Evolutionary conservation across 2,797 vertebrate species (phyloP).

Genomic region (Alauda arvensis): DNA sequence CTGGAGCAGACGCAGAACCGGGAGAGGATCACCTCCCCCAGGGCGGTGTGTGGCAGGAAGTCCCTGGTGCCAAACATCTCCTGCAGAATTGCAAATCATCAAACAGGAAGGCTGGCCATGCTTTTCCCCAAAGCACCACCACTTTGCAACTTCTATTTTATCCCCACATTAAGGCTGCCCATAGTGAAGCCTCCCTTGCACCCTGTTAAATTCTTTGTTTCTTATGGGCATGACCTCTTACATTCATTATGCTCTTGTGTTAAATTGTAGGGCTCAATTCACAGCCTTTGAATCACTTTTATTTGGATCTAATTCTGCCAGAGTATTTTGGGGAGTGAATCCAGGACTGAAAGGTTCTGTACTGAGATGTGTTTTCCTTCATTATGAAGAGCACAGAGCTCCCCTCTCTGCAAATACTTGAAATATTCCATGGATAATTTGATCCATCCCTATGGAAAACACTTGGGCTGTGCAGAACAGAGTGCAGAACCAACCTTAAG

Average conservation of each 20-base stretch:
- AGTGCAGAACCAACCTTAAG: background rate
- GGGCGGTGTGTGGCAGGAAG: background rate
- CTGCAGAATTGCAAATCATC: background rate
- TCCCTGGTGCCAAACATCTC: background rate
- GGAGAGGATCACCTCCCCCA: background rate
- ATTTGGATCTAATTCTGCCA: background rate
- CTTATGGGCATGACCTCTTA: background rate
- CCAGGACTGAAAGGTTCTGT: background rate
- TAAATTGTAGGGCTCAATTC: background rate
- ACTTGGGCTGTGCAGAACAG: background rate
- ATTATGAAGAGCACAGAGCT: fast-evolving
- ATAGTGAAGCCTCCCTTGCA: background rate
- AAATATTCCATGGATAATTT: background rate
- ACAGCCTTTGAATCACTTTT: background rate
- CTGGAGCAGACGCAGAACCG: background rate
- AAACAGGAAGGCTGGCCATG: fast-evolving
- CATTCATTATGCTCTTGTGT: too few relatives aligned
- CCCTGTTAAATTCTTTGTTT: fast-evolving
- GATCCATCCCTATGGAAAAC: background rate
- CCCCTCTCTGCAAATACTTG: background rate
- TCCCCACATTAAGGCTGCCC: background rate
- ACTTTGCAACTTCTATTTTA: background rate
- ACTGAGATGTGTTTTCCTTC: background rate
- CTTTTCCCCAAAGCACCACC: background rate
- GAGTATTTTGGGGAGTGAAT: background rate